Evolutionary conservation across 2,113 vertebrate genomes (phyloP).

Genomic region (Sylvilagus bachmani): DNA sequence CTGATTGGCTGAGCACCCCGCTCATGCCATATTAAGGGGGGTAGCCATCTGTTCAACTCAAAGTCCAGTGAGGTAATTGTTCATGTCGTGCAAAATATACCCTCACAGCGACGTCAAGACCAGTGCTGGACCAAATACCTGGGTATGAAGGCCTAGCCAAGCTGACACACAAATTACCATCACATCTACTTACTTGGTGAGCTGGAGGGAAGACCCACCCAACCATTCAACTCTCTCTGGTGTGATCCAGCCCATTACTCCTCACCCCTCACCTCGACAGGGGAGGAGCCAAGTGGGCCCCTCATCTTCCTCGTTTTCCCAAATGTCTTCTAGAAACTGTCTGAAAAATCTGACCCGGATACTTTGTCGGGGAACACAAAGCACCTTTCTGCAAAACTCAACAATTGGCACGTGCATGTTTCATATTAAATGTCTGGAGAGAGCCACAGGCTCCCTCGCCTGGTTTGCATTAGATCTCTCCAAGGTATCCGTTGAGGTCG

Average conservation of each 20-base stretch:
- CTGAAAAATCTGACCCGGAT: background rate
- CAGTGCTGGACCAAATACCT: background rate
- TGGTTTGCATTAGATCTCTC: conserved; percentile 68
- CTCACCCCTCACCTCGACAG: too few relatives aligned
- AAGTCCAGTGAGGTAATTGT: background rate
- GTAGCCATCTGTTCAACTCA: background rate
- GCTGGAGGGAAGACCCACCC: background rate
- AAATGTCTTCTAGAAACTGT: background rate
- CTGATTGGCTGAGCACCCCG: background rate
- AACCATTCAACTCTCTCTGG: background rate
- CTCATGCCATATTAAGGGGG: too few relatives aligned
- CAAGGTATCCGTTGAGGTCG: conserved; percentile 42
- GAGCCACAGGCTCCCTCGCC: background rate
- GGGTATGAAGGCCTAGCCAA: background rate
- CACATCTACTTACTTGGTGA: background rate
- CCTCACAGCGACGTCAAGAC: background rate
- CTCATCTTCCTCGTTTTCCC: background rate
- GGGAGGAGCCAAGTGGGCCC: background rate
- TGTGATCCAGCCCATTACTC: background rate
- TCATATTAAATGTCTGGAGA: conserved; percentile 41
- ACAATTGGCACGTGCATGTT: conserved; percentile 5
- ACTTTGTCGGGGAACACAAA: conserved; percentile 24
- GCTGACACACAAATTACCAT: background rate
- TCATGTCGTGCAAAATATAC: background rate
- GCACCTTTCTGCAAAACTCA: background rate